Evolutionary conservation across 2,888 invertebrate species (phyloP).

Genomic region (Athetis lepigone): DNA sequence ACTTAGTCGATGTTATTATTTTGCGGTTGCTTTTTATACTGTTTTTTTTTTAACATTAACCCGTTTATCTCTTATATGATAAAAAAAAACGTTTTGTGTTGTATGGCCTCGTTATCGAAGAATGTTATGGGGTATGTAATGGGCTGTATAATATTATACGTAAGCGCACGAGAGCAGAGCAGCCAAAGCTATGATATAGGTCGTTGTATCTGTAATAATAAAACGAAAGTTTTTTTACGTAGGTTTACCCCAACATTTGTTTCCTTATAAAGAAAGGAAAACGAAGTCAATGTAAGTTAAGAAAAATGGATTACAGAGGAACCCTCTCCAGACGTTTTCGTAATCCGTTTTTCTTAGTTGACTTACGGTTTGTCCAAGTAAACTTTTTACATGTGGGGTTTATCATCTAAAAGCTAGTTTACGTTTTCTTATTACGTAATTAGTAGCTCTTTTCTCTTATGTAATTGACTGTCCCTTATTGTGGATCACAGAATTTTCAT

Average conservation of each 20-base stretch:
- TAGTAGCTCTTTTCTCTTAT: not conserved
- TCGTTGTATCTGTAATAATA: no score
- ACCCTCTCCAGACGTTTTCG: slow-evolving; percentile 7
- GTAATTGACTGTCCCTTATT: not conserved
- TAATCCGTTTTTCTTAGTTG: slow-evolving; percentile 25
- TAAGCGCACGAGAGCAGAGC: no score
- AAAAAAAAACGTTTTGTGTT: no score
- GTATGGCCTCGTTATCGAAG: no score
- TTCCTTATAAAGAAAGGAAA: slow-evolving; percentile 18
- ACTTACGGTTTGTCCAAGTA: slow-evolving; percentile 6
- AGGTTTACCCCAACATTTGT: slow-evolving; percentile 5
- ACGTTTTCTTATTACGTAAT: no score
- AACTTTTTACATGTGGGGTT: not conserved
- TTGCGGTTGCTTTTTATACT: slow-evolving; percentile 1
- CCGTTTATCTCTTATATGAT: no score
- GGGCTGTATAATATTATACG: no score
- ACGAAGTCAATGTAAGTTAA: slow-evolving; percentile 11
- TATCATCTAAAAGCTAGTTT: not conserved
- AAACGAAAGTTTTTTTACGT: slow-evolving; percentile 15
- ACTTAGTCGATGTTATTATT: slow-evolving; percentile 12
- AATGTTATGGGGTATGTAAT: no score
- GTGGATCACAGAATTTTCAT: not conserved
- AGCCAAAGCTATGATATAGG: no score
- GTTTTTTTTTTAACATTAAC: no score
- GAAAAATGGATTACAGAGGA: slow-evolving; percentile 29